Conservation (phyloP, 2,797 vertebrate species). For the Pelobates cultripes region DNA sequence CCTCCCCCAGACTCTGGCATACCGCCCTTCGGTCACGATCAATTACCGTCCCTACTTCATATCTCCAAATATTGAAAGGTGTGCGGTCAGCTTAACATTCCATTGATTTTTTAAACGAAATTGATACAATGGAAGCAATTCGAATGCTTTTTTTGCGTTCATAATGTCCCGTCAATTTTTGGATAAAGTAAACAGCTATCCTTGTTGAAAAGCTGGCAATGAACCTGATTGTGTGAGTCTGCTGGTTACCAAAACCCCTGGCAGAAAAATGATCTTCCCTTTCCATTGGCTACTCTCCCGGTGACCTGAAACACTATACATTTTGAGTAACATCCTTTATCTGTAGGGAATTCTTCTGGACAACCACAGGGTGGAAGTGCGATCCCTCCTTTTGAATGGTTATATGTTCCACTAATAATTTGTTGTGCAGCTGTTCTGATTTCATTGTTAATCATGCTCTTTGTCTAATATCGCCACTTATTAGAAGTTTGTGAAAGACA, state of each 20-base stretch:
- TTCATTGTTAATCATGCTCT: neutral
- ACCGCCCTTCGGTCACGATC: too few relatives aligned
- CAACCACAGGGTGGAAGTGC: neutral
- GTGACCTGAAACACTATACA: neutral
- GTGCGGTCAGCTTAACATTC: too few relatives aligned
- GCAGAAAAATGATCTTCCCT: neutral
- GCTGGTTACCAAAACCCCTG: neutral
- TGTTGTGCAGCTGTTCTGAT: neutral
- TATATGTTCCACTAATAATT: neutral
- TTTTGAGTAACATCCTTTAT: neutral
- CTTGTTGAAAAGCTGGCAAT: neutral
- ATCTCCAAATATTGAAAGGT: too few relatives aligned
- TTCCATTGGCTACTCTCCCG: neutral
- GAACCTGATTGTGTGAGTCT: neutral
- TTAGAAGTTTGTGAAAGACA: too few relatives aligned
- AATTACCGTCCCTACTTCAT: too few relatives aligned
- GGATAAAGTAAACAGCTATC: too few relatives aligned
- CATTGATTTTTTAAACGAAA: too few relatives aligned
- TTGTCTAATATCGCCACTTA: neutral
- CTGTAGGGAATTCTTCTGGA: neutral
- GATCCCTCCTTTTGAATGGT: neutral
- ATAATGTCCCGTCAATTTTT: too few relatives aligned
- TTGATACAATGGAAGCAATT: too few relatives aligned
- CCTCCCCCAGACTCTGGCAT: too few relatives aligned
- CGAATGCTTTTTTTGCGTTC: too few relatives aligned